Conservation (phyloP, 2,113 vertebrate species). For the Triplophysa siluroides region DNA sequence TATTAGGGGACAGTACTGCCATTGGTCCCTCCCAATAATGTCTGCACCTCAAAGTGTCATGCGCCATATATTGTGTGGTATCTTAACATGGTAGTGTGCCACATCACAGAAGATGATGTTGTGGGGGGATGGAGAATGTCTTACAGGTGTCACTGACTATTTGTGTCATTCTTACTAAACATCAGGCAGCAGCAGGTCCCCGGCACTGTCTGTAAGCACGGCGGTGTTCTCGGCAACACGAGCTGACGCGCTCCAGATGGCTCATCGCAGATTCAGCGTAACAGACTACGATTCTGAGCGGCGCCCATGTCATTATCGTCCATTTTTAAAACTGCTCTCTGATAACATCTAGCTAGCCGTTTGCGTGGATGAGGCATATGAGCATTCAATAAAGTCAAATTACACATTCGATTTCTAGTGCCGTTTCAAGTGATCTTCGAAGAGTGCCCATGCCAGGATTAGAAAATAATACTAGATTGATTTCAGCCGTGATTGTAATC, state of each 20-base stretch:
- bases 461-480: conserved; percentile 14
- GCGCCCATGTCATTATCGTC: conserved; percentile 26
- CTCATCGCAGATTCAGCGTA: conserved; percentile 35
- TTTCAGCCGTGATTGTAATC: conserved; percentile 32
- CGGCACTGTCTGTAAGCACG: conserved; percentile 10
- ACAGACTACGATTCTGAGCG: conserved; percentile 17
- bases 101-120: conserved; percentile 27
- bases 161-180: conserved; percentile 37
- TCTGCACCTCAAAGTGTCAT: not conserved
- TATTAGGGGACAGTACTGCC: too few relatives aligned
- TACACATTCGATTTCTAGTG: conserved; percentile 17
- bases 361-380: conserved; percentile 20
- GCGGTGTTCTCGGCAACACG: not conserved
- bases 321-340: conserved; percentile 28
- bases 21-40: too few relatives aligned
- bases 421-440: conserved; percentile 21
- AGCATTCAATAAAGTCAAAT: conserved; percentile 22
- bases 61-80: not conserved
- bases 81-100: conserved; percentile 34
- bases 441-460: conserved; percentile 16
- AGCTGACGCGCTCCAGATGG: conserved; percentile 27
- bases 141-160: conserved; percentile 32
- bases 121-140: not conserved
- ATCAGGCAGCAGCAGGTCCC: conserved; percentile 32
- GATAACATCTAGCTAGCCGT: conserved; percentile 6